A percentile compares a stretch with the other conserved stretches of the same genome.
Evolutionary conservation across 2,888 invertebrate genomes (phyloP).

Genomic region (Habrosyne pyritoides): DNA sequence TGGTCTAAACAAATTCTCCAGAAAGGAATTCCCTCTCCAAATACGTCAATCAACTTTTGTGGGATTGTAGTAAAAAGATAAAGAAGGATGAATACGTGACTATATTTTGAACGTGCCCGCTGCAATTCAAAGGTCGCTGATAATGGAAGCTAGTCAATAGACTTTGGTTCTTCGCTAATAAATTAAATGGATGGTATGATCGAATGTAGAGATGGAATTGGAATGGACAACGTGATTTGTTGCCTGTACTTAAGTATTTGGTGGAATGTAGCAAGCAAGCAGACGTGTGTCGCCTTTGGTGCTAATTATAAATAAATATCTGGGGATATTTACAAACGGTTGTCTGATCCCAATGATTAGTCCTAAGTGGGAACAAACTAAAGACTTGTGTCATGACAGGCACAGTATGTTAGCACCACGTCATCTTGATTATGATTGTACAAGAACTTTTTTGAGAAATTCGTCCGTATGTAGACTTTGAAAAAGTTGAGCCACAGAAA

Average conservation of each 20-base stretch:
- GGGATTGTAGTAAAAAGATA: slow-evolving; percentile 63
- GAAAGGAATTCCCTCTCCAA: slow-evolving; percentile 62
- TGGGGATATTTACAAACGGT: too few species aligned
- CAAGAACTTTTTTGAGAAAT: slow-evolving; percentile 9
- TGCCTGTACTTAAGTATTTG: too few species aligned
- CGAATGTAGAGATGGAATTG: too few species aligned
- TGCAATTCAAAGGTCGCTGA: not conserved
- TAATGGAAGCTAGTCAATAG: not conserved
- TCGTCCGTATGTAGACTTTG: slow-evolving; percentile 13
- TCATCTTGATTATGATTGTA: too few species aligned
- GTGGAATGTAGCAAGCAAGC: too few species aligned
- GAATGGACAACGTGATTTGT: too few species aligned
- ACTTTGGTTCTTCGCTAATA: not conserved
- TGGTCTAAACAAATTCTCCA: slow-evolving; percentile 68
- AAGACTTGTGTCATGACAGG: too few species aligned
- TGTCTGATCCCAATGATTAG: too few species aligned
- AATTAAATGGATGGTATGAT: not conserved
- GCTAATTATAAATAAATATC: too few species aligned
- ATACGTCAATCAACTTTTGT: slow-evolving; percentile 74
- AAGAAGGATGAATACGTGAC: slow-evolving; percentile 26
- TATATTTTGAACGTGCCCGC: slow-evolving; percentile 6
- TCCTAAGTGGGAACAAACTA: too few species aligned
- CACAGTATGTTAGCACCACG: too few species aligned
- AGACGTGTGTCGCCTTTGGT: too few species aligned
- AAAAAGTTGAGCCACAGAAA: slow-evolving; percentile 27